These are phyloP conservation scores for Micronycteris hirsuta DNA, from an alignment of 2,113 vertebrate species.

Conservation along the genomic window DNA sequence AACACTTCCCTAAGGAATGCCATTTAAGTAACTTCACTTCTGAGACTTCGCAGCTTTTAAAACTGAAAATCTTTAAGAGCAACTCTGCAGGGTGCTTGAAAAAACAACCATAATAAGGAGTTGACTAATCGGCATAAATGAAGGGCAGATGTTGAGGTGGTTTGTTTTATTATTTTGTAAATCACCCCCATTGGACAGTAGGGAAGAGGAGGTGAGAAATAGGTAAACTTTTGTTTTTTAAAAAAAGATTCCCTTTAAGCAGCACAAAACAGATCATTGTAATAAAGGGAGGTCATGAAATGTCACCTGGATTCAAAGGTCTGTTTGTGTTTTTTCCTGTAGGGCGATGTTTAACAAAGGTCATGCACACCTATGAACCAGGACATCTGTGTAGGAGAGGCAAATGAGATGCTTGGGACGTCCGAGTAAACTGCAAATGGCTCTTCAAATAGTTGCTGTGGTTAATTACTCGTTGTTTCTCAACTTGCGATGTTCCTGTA, in stretches of 20 bases:
- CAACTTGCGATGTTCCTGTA: background rate
- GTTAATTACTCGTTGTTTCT: background rate
- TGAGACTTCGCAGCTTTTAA: background rate
- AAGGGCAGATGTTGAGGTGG: background rate
- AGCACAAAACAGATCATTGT: background rate
- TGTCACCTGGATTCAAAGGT: background rate
- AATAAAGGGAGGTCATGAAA: background rate
- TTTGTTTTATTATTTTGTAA: background rate
- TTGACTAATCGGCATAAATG: background rate
- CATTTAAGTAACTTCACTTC: background rate
- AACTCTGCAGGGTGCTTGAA: background rate
- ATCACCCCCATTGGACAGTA: background rate
- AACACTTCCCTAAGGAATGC: background rate
- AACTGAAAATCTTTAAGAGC: background rate
- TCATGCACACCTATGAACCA: background rate
- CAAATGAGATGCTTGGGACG: background rate
- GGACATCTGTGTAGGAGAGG: background rate
- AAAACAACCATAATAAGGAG: background rate
- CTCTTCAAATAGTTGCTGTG: background rate
- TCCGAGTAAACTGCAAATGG: background rate
- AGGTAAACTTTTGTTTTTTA: background rate
- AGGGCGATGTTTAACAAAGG: background rate
- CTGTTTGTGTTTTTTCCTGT: too few relatives aligned
- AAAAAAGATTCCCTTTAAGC: background rate
- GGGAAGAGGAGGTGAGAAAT: background rate